Evolutionary conservation across 2,797 vertebrate species (phyloP).

Genomic region (Trichosurus vulpecula): DNA sequence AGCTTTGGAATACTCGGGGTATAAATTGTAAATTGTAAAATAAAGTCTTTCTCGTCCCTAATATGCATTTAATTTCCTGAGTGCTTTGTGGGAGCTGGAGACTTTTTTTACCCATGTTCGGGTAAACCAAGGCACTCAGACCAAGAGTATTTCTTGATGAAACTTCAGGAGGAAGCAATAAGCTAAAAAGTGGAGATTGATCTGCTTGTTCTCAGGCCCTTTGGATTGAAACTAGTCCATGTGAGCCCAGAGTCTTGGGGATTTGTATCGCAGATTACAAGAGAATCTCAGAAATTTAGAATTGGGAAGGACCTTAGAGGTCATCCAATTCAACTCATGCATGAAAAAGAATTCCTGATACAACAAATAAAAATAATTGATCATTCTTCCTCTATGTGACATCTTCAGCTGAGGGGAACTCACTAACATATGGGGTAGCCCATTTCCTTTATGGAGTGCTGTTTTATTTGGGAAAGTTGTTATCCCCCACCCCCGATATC

Average conservation of each 20-base stretch:
- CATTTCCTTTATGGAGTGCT: neutral
- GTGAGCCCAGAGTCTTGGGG: neutral
- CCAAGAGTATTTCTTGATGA: neutral
- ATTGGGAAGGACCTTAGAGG: neutral
- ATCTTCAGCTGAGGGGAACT: neutral
- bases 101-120: neutral
- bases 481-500: neutral
- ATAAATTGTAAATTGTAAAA: no score
- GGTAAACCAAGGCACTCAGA: neutral
- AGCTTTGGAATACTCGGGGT: neutral
- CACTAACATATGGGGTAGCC: neutral
- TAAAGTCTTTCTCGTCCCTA: neutral
- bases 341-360: neutral
- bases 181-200: neutral
- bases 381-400: neutral
- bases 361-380: neutral
- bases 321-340: neutral
- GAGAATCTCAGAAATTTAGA: neutral
- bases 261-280: neutral
- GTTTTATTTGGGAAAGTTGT: neutral
- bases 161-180: neutral
- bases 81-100: neutral
- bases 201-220: neutral
- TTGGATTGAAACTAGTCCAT: neutral
- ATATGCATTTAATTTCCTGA: neutral